Conservation (phyloP, 2,797 vertebrate genomes). For the Coendou prehensilis region DNA sequence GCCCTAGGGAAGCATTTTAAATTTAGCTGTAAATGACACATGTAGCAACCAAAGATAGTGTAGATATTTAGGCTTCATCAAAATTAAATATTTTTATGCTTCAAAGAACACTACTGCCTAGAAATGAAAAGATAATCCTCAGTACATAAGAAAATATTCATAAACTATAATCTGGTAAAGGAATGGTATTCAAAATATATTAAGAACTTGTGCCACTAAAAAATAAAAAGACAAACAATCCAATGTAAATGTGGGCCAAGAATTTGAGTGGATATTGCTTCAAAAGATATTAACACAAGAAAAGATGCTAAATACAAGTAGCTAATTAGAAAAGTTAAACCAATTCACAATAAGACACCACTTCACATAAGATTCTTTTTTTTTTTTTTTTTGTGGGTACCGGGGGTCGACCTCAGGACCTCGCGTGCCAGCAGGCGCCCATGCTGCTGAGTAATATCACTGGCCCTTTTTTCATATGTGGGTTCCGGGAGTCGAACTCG, state of each 20-base stretch:
- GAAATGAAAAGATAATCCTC: neutral
- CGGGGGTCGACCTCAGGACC: no score
- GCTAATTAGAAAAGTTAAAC: neutral
- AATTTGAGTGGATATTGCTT: neutral
- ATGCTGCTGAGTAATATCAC: no score
- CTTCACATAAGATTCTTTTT: neutral
- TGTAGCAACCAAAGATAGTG: neutral
- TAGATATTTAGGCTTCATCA: neutral
- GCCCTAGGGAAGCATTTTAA: neutral
- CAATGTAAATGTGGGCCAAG: neutral
- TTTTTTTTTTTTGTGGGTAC: no score
- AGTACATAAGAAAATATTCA: conserved; percentile 1
- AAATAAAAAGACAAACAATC: neutral
- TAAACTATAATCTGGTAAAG: neutral
- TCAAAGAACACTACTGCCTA: neutral
- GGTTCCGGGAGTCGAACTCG: no score
- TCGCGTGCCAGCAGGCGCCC: no score
- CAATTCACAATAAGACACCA: neutral
- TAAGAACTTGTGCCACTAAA: neutral
- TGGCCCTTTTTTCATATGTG: no score
- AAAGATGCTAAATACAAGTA: neutral
- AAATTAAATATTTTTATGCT: neutral
- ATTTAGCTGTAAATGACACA: neutral
- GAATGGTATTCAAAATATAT: neutral
- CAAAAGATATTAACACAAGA: neutral